Evolutionary conservation across 2,113 vertebrate genomes (phyloP), one percentile per base, ranked within the genome.

Genomic region (Vombatus ursinus): DNA sequence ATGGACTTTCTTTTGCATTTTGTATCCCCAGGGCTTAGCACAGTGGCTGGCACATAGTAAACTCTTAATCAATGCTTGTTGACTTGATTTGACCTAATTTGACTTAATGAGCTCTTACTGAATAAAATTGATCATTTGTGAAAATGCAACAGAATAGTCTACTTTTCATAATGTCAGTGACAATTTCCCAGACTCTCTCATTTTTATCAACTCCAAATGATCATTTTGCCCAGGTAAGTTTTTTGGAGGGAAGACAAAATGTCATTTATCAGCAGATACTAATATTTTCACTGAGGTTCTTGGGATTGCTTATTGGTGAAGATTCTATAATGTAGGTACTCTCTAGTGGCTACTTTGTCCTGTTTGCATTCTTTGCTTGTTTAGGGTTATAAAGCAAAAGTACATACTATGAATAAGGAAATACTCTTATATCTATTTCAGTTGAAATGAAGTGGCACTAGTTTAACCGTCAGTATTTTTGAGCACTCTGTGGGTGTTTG

Each of bases 61-160:
- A 84, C n/a, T 84, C n/a, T 23, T 44, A 44, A 84, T 84, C n/a
- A 84, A 23, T 44, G n/a, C 37, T 22, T 44, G n/a, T 84, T 37
- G 61, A 68, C 3, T 68, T 16, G 31, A 37, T 68, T n/a, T 68
- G 31, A 37, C 61, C 16, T 77, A 14, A 19, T n/a, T 23, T 84
- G n/a, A 84, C 37, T 22, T 44, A 44, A 37, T 44, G n/a, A 49
- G n/a, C 0, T 28, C 28, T 96, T 77, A 77, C 10, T 90, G 90
- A 94, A 91, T 92, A 90, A 89, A 94, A 54, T 77, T 25, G 9
- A 61, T 68, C 28, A n/a, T 57, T 93, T 53, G 51, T 90, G 14
- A 52, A 90, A 48, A 51, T 53, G 25, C 3, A 77, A 90, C 25
- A 91, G 57, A 90, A 50, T 26, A 84, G 61, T n/a, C 4, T 84